Evolutionary conservation across 2,113 vertebrate species (phyloP).

Genomic region (Murina feae): DNA sequence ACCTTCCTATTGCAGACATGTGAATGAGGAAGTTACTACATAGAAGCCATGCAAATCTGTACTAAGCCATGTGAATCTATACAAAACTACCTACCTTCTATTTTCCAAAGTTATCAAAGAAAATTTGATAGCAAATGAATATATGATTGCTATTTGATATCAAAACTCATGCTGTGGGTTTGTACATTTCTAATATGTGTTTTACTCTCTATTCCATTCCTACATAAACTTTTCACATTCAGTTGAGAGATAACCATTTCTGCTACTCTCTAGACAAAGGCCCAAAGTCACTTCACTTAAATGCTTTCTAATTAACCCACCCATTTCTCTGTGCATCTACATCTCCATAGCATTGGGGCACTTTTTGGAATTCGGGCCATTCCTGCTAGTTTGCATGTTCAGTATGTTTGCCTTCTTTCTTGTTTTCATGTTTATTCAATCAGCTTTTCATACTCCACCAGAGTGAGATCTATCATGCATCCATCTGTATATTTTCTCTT

Average conservation of each 20-base stretch:
- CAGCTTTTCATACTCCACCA: background rate
- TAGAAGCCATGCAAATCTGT: background rate
- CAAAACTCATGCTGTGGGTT: background rate
- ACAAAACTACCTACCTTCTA: background rate
- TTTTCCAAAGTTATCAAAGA: background rate
- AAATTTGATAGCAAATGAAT: background rate
- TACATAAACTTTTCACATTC: background rate
- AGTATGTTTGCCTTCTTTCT: background rate
- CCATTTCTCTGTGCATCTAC: background rate
- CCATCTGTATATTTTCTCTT: background rate
- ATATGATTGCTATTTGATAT: background rate
- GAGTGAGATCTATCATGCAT: background rate
- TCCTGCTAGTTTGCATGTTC: constrained; percentile 2
- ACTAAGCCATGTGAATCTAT: background rate
- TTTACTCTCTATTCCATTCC: background rate
- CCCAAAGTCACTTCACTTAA: background rate
- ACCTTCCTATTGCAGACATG: background rate
- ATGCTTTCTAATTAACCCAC: background rate
- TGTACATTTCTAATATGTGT: background rate
- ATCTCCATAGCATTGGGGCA: background rate
- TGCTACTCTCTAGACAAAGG: background rate
- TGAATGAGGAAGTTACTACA: background rate
- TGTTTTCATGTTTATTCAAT: constrained; percentile 16
- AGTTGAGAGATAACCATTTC: background rate
- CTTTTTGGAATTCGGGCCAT: background rate